Conservation (phyloP, 1,140 invertebrate species). For the Monochamus saltuarius region DNA sequence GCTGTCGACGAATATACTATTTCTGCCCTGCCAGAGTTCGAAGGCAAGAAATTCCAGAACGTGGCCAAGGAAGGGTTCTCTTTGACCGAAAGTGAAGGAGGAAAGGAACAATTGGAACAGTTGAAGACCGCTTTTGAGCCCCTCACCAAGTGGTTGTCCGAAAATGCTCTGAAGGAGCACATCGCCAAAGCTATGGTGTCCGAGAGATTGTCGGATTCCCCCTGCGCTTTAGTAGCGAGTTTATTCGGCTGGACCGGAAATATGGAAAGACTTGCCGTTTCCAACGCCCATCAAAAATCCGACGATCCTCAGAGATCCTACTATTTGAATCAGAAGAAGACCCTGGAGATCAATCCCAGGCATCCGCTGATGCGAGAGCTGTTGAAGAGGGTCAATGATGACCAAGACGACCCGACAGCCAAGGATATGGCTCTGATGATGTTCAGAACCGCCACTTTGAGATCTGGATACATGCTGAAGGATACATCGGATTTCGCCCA, state of each 20-base stretch:
- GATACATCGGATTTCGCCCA: conserved; percentile 87
- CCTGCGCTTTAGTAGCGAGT: conserved; percentile 94
- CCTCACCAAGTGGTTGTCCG: conserved; percentile 87
- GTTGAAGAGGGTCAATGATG: conserved; percentile 76
- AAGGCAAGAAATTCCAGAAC: conserved; percentile 99
- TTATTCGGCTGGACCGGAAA: conserved; percentile 99
- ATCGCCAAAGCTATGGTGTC: conserved; percentile 85
- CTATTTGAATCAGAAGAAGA: conserved; percentile 96
- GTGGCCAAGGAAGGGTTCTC: conserved; percentile 98
- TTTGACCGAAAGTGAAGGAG: conserved; percentile 79
- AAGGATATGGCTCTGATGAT: conserved; percentile 89
- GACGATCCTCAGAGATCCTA: conserved; percentile 89
- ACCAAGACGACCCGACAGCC: conserved; percentile 77
- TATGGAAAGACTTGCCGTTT: conserved; percentile 95
- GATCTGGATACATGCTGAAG: conserved; percentile 83
- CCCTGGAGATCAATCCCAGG: conserved; percentile 94
- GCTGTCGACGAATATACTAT: conserved; percentile 99
- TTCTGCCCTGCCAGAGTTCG: conserved; percentile 96
- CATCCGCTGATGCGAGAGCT: conserved; percentile 96
- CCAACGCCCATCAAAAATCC: conserved; percentile 95
- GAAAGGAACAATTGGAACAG: conserved; percentile 80
- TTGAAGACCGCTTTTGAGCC: conserved; percentile 85
- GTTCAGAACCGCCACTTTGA: conserved; percentile 90
- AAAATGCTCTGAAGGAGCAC: conserved; percentile 82
- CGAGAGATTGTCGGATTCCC: conserved; percentile 87